Conservation (phyloP, 35 echinoderm and acorn worm species). For the Ptychodera flava region DNA sequence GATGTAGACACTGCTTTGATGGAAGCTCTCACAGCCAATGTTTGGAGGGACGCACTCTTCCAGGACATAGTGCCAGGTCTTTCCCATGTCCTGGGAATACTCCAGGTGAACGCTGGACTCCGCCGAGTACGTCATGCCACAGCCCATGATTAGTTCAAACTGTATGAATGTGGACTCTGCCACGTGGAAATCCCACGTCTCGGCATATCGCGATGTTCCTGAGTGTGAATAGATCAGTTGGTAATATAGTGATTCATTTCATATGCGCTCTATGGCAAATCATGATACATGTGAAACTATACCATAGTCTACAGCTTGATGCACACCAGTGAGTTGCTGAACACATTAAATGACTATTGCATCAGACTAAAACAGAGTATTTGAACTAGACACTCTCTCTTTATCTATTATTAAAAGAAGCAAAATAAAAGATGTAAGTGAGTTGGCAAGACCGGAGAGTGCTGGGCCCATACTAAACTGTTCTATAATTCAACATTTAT, state of each 20-base stretch:
- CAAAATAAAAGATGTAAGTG: no score
- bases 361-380: no score
- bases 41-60: constrained; percentile 76
- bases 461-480: no score
- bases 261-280: not conserved
- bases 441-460: no score
- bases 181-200: constrained; percentile 93
- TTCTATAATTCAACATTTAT: no score
- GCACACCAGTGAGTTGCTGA: no score
- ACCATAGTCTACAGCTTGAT: no score
- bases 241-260: not conserved
- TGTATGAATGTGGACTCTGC: constrained; percentile 66
- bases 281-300: not conserved
- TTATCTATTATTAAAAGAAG: no score
- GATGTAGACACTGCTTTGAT: constrained; percentile 46
- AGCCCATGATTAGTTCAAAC: constrained; percentile 74
- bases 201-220: constrained; percentile 72
- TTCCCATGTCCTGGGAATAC: constrained; percentile 80
- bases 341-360: no score
- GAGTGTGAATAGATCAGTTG: not conserved
- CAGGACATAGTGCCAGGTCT: constrained; percentile 52
- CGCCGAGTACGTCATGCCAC: constrained; percentile 24
- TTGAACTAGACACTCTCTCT: no score
- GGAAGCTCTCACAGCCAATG: constrained; percentile 75
- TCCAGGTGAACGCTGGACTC: constrained; percentile 40